phyloP scores from a whole-genome alignment of 2,888 invertebrate genomes.

The Calameuta idolon region DNA sequence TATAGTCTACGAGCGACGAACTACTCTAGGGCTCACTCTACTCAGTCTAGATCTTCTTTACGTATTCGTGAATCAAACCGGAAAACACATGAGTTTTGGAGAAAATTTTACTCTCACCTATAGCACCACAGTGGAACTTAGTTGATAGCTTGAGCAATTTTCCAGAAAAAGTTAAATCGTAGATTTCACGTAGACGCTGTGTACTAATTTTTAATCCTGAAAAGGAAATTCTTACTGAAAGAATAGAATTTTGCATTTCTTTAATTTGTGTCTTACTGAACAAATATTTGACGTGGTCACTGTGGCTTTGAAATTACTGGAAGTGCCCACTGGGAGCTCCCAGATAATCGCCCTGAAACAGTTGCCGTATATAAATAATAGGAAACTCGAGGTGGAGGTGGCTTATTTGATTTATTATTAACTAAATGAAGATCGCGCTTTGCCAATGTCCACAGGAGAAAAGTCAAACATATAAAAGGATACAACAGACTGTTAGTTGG shows the following conservation, averaged over 20 bases:
- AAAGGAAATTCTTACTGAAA: not conserved
- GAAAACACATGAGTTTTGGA: not conserved
- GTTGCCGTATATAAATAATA: not conserved
- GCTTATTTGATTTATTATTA: slow-evolving; percentile 30
- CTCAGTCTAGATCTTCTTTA: not conserved
- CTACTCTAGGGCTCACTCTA: not conserved
- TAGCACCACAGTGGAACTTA: no score
- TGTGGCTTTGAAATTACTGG: not conserved
- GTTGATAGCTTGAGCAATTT: not conserved
- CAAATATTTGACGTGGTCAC: not conserved
- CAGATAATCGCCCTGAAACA: no score
- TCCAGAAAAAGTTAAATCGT: not conserved
- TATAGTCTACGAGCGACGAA: not conserved
- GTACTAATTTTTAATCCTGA: not conserved
- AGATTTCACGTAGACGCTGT: not conserved
- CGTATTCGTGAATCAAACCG: not conserved
- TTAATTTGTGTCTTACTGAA: not conserved
- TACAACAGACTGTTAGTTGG: not conserved
- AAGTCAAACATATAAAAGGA: not conserved
- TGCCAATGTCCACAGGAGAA: slow-evolving; percentile 5
- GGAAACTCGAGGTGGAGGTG: not conserved
- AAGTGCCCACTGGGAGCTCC: not conserved
- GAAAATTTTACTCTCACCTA: not conserved
- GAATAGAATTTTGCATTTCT: not conserved
- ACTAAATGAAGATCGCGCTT: slow-evolving; percentile 25